Conservation (phyloP, 2,888 invertebrate genomes). For the Crioceris asparagi region DNA sequence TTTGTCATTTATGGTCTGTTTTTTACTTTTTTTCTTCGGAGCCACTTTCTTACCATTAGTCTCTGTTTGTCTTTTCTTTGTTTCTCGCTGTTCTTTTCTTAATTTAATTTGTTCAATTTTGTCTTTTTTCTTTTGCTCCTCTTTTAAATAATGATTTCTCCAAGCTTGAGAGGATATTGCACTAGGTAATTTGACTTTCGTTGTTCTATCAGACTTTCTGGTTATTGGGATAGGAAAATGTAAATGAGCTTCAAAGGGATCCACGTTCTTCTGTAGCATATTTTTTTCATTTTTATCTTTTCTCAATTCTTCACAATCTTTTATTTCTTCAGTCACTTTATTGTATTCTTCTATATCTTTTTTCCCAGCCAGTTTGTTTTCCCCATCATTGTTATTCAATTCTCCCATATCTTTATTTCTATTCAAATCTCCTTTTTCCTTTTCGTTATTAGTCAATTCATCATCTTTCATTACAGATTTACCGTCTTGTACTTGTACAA, state of each 20-base stretch:
- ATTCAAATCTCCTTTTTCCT: slow-evolving; percentile 38
- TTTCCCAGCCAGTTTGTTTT: not conserved
- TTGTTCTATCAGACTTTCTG: not conserved
- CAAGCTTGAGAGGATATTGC: slow-evolving; percentile 6
- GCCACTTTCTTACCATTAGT: too few relatives aligned
- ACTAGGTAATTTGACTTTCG: slow-evolving; percentile 2
- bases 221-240: not conserved
- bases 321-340: too few relatives aligned
- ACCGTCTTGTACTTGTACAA: slow-evolving; percentile 31
- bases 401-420: slow-evolving; percentile 39
- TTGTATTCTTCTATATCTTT: not conserved
- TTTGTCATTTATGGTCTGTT: not conserved
- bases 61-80: not conserved
- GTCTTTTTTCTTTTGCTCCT: slow-evolving; percentile 2
- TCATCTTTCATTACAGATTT: slow-evolving; percentile 21
- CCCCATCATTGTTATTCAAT: not conserved
- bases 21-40: not conserved
- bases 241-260: slow-evolving; percentile 1
- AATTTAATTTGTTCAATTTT: not conserved
- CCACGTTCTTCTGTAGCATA: not conserved
- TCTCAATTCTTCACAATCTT: too few relatives aligned
- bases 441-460: slow-evolving; percentile 17
- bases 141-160: slow-evolving; percentile 2
- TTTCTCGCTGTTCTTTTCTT: slow-evolving; percentile 3
- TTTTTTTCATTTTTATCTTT: too few relatives aligned